A percentile compares a stretch with the other conserved stretches of the same genome.
phyloP scores from a whole-genome alignment of 1,140 invertebrate genomes.

The Drosophila pruinosa region DNA sequence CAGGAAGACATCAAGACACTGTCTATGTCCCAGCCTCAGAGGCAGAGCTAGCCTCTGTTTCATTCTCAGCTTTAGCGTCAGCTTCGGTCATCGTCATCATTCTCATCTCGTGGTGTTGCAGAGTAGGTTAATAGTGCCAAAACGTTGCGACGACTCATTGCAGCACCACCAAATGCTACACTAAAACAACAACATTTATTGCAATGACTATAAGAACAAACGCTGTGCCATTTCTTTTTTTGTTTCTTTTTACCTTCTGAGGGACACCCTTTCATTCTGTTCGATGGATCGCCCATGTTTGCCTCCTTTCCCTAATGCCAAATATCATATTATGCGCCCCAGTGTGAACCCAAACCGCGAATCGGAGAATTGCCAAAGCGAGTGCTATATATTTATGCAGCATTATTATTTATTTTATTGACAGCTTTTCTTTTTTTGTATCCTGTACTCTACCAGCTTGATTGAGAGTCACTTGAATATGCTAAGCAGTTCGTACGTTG shows the following conservation, averaged over 20 bases:
- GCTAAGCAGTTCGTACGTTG: background rate
- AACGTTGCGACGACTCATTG: constrained; percentile 64
- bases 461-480: constrained; percentile 20
- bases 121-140: constrained; percentile 79
- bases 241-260: constrained; percentile 2
- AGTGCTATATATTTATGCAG: constrained; percentile 72
- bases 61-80: background rate
- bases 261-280: constrained; percentile 70
- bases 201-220: constrained; percentile 68
- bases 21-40: background rate
- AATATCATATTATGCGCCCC: constrained; percentile 73
- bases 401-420: constrained; percentile 81
- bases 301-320: constrained; percentile 15
- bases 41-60: background rate
- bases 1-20: constrained; percentile 5
- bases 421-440: constrained; percentile 55
- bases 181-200: constrained; percentile 51
- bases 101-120: constrained; percentile 69
- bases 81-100: constrained; percentile 55
- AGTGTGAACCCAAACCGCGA: constrained; percentile 29
- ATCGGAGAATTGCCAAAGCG: constrained; percentile 21
- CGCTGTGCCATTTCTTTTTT: constrained; percentile 70
- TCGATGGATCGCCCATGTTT: constrained; percentile 10
- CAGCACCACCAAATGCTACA: constrained; percentile 24
- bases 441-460: constrained; percentile 35